Evolutionary conservation across 2,797 vertebrate species (phyloP), one percentile per base, ranked within the genome.

Genomic region (Cynodonichthys magdalenae): DNA sequence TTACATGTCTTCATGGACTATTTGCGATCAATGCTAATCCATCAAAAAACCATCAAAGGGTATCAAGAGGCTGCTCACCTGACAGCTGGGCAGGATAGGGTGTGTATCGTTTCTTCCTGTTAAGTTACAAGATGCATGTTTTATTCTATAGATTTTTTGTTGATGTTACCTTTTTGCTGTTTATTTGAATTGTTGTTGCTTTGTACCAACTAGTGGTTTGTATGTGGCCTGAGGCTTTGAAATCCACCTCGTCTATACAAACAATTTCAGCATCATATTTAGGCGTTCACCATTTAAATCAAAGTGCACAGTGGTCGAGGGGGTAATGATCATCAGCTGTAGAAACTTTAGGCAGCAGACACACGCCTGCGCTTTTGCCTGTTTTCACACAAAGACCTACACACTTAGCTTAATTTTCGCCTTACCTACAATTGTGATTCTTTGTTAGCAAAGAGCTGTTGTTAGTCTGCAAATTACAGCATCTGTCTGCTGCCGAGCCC

Each of bases 271-370:
- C 80, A 81, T 83, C 87, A 74, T 73, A 69, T 64, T 71, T 63
- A 72, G 85, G 72, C 71, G 80, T 81, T 69, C 48, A 59, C 4
- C 49, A 80, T 85, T 88, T 64, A 79, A 68, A 83, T 87, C 85
- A 82, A 85, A 90, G 85, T 63, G 77, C 57, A 66, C 49, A 64
- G 49, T 19, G 66, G 68, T 51, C 11, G 8, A 24, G 66, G 53
- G 34, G 67, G 75, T 89, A 90, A 90, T 86, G 72, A 79, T 81
- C 86, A 82, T 86, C 85, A 90, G 84, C 83, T 89, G 88, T 46
- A 77, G 56, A 74, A 77, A 74, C 66, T 48, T 47, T 65, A 59
- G 69, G 72, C 67, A 74, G 75, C 69, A 75, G 78, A 76, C 83
- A 68, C 79, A 81, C 53, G 55, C 68, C 74, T 56, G 44, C 71